Base-by-base conservation (phyloP, 2,888 invertebrate genomes). In the Drosophila nigricruria region DNA sequence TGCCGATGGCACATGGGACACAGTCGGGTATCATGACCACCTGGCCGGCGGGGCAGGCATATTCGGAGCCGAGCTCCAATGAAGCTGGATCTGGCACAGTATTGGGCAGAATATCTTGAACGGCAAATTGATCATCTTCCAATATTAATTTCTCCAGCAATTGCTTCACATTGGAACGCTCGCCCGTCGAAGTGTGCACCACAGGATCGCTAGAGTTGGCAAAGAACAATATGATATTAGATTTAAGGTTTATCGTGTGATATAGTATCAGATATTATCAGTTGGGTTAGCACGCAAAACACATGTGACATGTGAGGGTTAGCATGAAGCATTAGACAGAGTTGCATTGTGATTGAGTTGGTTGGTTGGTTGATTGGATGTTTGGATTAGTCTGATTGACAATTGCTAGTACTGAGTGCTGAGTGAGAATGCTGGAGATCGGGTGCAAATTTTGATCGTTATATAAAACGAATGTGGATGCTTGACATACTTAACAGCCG, bases 11-110 rank as follows among this genome's bases (percentile, higher is more conserved):
- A 92, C 98, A 98, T 27, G 98, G 97, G 62, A 98, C 98, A 93
- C 98, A 98, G 91, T 97, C 96, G 61, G 98, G 97, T 47, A 97
- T 96, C 94, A 97, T 96, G 0, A 98, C 97, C 30, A 99, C 98
- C 94, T 98, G 97, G 60, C 98, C 98, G 81, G 95, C 94, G 0
- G 97, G 97, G 91, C 99, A 99, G 59, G 97, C 97, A 90, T 98
- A 98, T 92, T 98, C 97, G 0, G 98, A 98, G 73, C 96, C 95
- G n/a, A 99, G 94, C 27, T 95, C 93, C 67, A 99, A 93, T 3
- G 98, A 97, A 12, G 97, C 97, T 65, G 98, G 97, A 93, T 98
- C 98, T 0, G 98, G 98, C 0, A 97, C 96, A 0, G 98, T 98
- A 91, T 98, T 98, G 18, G 98, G 98, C 59, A 98, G 93, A 88